phyloP scores from a whole-genome alignment of 1,140 invertebrate species.

The Bombyx mori region DNA sequence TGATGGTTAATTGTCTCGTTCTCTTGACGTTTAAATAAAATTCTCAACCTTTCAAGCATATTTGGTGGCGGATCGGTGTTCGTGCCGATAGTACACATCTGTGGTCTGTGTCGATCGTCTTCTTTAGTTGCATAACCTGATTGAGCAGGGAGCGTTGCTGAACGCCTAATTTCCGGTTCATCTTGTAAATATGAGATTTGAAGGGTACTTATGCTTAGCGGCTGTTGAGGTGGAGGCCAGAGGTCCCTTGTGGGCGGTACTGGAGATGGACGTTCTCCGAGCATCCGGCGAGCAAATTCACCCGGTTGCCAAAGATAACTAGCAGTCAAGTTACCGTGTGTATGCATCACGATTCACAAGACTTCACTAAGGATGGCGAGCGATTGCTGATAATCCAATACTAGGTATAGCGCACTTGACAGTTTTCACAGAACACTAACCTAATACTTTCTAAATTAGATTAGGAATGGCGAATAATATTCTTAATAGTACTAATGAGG shows the following conservation, averaged over 20 bases:
- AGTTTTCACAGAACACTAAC: conserved; percentile 29
- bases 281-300: conserved; percentile 54
- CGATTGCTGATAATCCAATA: conserved; percentile 55
- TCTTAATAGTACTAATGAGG: not conserved
- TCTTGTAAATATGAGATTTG: conserved; percentile 56
- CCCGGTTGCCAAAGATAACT: conserved; percentile 60
- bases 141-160: conserved; percentile 39
- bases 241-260: conserved; percentile 38
- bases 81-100: conserved; percentile 52
- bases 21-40: conserved; percentile 25
- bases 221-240: conserved; percentile 49
- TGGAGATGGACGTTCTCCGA: conserved; percentile 57
- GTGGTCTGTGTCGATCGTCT: conserved; percentile 24
- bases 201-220: conserved; percentile 57
- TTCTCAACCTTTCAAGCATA: conserved; percentile 26
- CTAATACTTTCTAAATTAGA: conserved; percentile 2
- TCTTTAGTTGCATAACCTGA: conserved; percentile 31
- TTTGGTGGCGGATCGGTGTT: conserved; percentile 54
- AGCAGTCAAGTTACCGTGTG: conserved; percentile 55
- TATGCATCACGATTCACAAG: conserved; percentile 46
- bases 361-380: conserved; percentile 41
- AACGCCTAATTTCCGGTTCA: conserved; percentile 35
- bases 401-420: conserved; percentile 51
- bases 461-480: conserved; percentile 5
- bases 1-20: conserved; percentile 11